A percentile compares a stretch with the other conserved stretches of the same genome.
These are phyloP conservation scores for Forbesichthys agassizii DNA, from an alignment of 2,113 vertebrate genomes.

Conservation along the genomic window DNA sequence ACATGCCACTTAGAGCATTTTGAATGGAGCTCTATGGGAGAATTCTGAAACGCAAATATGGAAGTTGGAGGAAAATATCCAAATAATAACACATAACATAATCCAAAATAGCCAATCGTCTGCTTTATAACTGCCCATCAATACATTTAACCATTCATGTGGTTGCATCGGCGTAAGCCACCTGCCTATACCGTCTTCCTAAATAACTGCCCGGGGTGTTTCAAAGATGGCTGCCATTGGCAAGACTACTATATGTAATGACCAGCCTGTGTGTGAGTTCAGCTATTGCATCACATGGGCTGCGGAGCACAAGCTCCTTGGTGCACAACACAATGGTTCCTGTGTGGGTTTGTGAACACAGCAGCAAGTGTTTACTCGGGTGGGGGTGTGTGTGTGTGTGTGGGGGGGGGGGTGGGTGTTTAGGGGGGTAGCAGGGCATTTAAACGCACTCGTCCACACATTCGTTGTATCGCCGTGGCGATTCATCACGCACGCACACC, in stretches of 20 bases:
- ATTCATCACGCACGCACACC: constrained; percentile 15
- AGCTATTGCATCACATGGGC: constrained; percentile 22
- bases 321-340: background rate
- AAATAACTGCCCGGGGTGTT: too few species aligned
- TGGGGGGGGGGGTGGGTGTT: too few species aligned
- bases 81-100: too few species aligned
- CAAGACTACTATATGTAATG: constrained; percentile 46
- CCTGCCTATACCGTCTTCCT: too few species aligned
- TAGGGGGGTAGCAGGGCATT: too few species aligned
- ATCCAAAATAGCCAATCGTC: too few species aligned
- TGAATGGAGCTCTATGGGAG: too few species aligned
- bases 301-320: constrained; percentile 22
- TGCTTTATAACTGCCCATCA: constrained; percentile 1
- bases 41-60: too few species aligned
- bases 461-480: constrained; percentile 5
- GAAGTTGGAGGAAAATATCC: too few species aligned
- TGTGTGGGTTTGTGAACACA: background rate
- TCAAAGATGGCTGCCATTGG: background rate
- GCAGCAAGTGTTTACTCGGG: background rate
- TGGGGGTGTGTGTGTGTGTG: background rate
- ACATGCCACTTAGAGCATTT: too few species aligned
- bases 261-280: constrained; percentile 32
- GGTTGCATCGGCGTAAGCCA: too few species aligned
- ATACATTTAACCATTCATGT: constrained; percentile 2
- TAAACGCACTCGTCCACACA: too few species aligned